A percentile compares a stretch with the other conserved stretches of the same genome.
Conservation (phyloP, 1,140 invertebrate genomes). For the Pollicipes pollicipes region DNA sequence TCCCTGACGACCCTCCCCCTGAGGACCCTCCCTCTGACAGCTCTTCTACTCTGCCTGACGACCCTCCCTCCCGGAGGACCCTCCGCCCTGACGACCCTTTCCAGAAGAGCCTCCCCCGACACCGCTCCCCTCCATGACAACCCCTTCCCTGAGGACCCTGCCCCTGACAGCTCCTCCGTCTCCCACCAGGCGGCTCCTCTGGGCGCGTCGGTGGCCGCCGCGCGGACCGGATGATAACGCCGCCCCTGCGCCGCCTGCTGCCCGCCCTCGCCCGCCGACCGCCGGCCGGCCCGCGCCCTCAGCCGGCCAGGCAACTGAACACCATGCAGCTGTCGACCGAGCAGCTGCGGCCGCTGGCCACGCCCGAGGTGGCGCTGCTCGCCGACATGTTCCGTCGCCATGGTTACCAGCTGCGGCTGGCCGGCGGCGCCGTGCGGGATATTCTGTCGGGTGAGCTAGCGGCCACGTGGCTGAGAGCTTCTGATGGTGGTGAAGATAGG, state of each 20-base stretch:
- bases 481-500: slow-evolving; percentile 98
- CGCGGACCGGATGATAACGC: not conserved
- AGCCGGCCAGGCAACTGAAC: slow-evolving; percentile 5
- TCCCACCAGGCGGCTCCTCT: too few species aligned
- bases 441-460: slow-evolving; percentile 54
- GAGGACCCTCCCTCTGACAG: too few species aligned
- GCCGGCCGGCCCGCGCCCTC: too few species aligned
- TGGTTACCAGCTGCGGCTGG: slow-evolving; percentile 17
- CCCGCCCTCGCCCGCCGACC: not conserved
- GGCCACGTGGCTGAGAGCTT: slow-evolving; percentile 89
- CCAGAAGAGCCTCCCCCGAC: too few species aligned
- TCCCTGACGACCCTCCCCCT: too few species aligned
- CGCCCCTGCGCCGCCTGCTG: not conserved
- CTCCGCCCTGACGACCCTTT: too few species aligned
- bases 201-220: not conserved
- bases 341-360: slow-evolving; percentile 13
- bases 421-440: slow-evolving; percentile 41
- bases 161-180: not conserved
- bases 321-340: slow-evolving; percentile 16
- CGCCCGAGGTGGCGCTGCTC: slow-evolving; percentile 13
- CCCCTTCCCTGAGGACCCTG: too few species aligned
- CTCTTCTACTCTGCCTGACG: too few species aligned
- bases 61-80: too few species aligned
- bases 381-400: slow-evolving; percentile 13
- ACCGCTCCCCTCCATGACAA: too few species aligned